phyloP scores from a whole-genome alignment of 2,113 vertebrate genomes.

The Rallus limicola region DNA sequence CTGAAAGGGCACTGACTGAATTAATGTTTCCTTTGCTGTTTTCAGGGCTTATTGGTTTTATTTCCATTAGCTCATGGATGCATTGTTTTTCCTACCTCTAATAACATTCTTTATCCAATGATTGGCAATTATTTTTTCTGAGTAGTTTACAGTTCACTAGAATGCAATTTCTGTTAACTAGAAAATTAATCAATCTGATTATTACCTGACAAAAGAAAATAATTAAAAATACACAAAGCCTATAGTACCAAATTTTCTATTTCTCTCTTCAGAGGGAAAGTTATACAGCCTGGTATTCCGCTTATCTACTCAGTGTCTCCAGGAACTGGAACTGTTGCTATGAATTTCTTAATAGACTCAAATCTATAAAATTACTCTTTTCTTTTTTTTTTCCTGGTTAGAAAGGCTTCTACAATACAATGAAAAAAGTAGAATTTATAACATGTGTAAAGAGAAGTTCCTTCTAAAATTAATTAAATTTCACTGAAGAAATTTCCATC shows the following conservation, averaged over 20 bases:
- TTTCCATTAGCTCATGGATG: slow-evolving; percentile 67
- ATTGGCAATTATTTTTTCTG: slow-evolving; percentile 36
- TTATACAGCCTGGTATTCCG: background rate
- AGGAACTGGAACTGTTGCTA: background rate
- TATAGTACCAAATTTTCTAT: background rate
- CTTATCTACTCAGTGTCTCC: background rate
- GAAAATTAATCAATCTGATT: slow-evolving; percentile 55
- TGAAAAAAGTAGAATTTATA: background rate
- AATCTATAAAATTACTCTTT: background rate
- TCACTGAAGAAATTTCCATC: background rate
- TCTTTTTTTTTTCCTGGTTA: background rate
- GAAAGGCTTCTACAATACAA: background rate
- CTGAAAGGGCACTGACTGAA: slow-evolving; percentile 72
- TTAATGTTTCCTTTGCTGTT: slow-evolving; percentile 76
- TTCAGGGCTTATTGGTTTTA: slow-evolving; percentile 73
- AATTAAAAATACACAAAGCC: background rate
- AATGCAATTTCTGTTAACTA: slow-evolving; percentile 26
- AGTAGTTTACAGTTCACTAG: slow-evolving; percentile 10
- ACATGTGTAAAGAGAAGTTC: background rate
- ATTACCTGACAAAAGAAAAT: slow-evolving; percentile 13
- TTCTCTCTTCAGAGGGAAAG: background rate
- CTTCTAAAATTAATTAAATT: background rate
- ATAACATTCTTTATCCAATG: slow-evolving; percentile 36
- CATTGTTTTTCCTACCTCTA: slow-evolving; percentile 51
- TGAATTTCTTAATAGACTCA: background rate